phyloP scores from a whole-genome alignment of 2,113 vertebrate genomes.

The Glaucidium brasilianum region DNA sequence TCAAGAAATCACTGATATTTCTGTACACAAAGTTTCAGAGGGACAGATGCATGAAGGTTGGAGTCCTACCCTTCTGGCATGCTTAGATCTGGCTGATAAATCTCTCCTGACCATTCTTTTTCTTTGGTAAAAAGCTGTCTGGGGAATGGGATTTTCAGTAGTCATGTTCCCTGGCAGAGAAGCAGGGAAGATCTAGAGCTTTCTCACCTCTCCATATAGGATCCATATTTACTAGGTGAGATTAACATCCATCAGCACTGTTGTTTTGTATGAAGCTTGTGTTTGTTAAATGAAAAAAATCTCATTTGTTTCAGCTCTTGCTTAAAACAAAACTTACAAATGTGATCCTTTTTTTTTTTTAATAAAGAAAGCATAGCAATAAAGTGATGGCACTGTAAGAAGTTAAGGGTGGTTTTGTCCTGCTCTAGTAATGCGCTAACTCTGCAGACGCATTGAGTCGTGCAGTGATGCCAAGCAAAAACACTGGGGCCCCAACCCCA shows the following conservation, averaged over 20 bases:
- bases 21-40: slow-evolving; percentile 43
- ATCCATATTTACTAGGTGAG: not conserved
- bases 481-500: not conserved
- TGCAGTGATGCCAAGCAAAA: not conserved
- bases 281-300: not conserved
- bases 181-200: not conserved
- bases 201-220: slow-evolving; percentile 40
- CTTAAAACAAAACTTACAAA: not conserved
- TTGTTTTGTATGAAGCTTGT: slow-evolving; percentile 18
- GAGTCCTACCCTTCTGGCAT: slow-evolving; percentile 37
- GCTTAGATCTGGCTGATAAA: slow-evolving; percentile 16
- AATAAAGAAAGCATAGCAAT: not conserved
- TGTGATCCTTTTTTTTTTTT: not conserved
- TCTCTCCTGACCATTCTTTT: slow-evolving; percentile 29
- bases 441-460: not conserved
- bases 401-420: not conserved
- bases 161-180: not conserved
- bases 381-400: not conserved
- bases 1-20: slow-evolving; percentile 56
- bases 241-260: not conserved
- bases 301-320: not conserved
- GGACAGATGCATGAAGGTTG: slow-evolving; percentile 40
- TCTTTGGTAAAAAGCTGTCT: not conserved
- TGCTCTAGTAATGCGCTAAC: not conserved
- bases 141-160: slow-evolving; percentile 8